These are phyloP conservation scores for Etheostoma perlongum DNA, from an alignment of 2,797 vertebrate genomes.

Conservation along the genomic window DNA sequence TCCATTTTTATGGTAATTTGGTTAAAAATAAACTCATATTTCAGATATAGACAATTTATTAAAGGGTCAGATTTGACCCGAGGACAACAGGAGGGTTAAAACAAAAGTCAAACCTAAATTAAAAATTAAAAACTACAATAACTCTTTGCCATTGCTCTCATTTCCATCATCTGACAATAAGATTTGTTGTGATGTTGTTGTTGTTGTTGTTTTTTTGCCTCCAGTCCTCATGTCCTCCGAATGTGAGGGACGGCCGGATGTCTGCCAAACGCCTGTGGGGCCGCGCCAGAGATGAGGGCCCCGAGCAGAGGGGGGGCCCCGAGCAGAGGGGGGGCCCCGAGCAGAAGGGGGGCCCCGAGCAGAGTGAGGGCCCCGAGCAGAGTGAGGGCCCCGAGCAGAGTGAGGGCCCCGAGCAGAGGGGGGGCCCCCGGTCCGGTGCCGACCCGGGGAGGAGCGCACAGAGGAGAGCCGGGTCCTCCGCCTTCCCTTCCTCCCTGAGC, in stretches of 20 bases:
- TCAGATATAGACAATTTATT: no score
- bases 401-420: slow-evolving; percentile 48
- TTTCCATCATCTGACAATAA: neutral
- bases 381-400: slow-evolving; percentile 51
- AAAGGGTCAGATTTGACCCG: no score
- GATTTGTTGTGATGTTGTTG: neutral
- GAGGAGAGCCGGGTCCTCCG: slow-evolving; percentile 80
- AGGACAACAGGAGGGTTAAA: no score
- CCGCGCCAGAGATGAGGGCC: slow-evolving; percentile 55
- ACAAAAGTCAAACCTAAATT: no score
- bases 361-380: slow-evolving; percentile 54
- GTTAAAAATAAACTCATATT: no score
- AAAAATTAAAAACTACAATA: no score
- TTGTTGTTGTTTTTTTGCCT: neutral
- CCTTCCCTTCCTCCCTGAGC: slow-evolving; percentile 86
- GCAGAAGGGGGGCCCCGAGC: slow-evolving; percentile 57
- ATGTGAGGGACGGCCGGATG: slow-evolving; percentile 66
- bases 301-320: slow-evolving; percentile 48
- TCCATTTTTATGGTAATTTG: no score
- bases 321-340: slow-evolving; percentile 32
- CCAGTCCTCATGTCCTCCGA: slow-evolving; percentile 72
- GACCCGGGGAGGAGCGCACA: slow-evolving; percentile 71
- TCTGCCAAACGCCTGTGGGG: slow-evolving; percentile 57
- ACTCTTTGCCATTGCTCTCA: no score
- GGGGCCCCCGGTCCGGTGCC: slow-evolving; percentile 50